Percentiles rank a stretch among this genome's conserved stretches.
Conservation (phyloP, 1,140 invertebrate species). For the Hormaphis cornu region DNA sequence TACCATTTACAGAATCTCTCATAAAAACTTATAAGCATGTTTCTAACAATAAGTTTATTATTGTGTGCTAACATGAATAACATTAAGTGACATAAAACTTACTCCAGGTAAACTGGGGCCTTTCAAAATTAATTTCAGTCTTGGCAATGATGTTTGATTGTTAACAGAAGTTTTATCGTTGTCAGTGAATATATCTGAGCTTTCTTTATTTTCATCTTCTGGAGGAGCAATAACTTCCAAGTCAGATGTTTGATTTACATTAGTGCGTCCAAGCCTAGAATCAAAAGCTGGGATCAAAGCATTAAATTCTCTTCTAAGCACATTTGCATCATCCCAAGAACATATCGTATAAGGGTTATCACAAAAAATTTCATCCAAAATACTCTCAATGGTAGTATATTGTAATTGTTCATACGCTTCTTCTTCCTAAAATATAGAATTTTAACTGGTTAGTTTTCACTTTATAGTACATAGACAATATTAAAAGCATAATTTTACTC, state of each 20-base stretch:
- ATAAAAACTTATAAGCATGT: too few relatives aligned
- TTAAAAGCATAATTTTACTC: too few relatives aligned
- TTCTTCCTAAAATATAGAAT: slow-evolving; percentile 63
- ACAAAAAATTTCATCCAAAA: slow-evolving; percentile 22
- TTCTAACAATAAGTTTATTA: too few relatives aligned
- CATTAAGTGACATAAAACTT: slow-evolving; percentile 38
- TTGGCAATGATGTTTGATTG: slow-evolving; percentile 47
- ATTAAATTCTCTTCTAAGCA: slow-evolving; percentile 89
- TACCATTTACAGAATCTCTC: background rate
- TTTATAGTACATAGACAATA: too few relatives aligned
- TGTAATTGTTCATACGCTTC: slow-evolving; percentile 51
- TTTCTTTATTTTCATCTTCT: slow-evolving; percentile 28
- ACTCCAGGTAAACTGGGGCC: slow-evolving; percentile 69
- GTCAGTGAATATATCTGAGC: slow-evolving; percentile 17
- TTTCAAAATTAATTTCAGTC: slow-evolving; percentile 57
- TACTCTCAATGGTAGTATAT: slow-evolving; percentile 31
- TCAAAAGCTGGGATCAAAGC: slow-evolving; percentile 97
- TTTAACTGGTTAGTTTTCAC: too few relatives aligned
- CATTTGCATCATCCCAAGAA: slow-evolving; percentile 96
- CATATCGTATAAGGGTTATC: slow-evolving; percentile 44
- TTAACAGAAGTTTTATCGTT: background rate
- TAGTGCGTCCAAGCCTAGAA: slow-evolving; percentile 91
- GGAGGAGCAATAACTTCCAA: slow-evolving; percentile 65
- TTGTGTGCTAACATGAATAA: background rate
- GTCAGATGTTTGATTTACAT: slow-evolving; percentile 93